Evolutionary conservation across 2,113 vertebrate genomes (phyloP).

Genomic region (Cebidichthys violaceus): DNA sequence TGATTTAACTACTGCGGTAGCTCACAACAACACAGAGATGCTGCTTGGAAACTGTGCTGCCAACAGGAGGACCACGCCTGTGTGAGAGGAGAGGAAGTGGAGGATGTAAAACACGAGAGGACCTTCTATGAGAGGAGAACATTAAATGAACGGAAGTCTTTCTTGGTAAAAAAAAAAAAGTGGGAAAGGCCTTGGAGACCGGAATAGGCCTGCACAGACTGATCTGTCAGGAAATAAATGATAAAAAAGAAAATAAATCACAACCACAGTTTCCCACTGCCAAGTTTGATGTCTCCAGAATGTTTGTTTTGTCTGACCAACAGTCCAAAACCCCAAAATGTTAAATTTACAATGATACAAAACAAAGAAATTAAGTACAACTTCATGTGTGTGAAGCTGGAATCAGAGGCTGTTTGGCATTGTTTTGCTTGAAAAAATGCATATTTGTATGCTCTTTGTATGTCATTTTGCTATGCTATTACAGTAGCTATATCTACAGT

Average conservation of each 20-base stretch:
- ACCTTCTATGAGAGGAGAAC: background rate
- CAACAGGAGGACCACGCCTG: constrained; percentile 77
- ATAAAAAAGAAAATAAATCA: background rate
- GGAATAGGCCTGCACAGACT: background rate
- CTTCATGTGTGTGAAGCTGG: background rate
- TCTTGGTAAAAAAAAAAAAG: background rate
- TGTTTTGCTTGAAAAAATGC: background rate
- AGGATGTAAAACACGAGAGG: background rate
- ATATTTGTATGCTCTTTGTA: constrained; percentile 19
- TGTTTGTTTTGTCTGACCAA: background rate
- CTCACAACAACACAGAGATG: constrained; percentile 56
- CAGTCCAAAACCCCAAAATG: background rate
- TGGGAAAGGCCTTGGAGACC: background rate
- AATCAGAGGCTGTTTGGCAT: background rate
- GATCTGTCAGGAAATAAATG: background rate
- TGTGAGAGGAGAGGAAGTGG: constrained; percentile 51
- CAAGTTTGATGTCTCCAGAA: background rate
- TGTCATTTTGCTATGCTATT: constrained; percentile 22
- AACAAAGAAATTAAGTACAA: background rate
- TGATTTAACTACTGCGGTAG: constrained; percentile 28
- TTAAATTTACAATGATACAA: background rate
- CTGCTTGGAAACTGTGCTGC: constrained; percentile 67
- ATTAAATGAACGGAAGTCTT: background rate
- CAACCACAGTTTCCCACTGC: background rate
- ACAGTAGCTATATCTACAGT: constrained; percentile 7